phyloP scores from a whole-genome alignment of 1,140 invertebrate species.

The Oedothorax gibbosus region DNA sequence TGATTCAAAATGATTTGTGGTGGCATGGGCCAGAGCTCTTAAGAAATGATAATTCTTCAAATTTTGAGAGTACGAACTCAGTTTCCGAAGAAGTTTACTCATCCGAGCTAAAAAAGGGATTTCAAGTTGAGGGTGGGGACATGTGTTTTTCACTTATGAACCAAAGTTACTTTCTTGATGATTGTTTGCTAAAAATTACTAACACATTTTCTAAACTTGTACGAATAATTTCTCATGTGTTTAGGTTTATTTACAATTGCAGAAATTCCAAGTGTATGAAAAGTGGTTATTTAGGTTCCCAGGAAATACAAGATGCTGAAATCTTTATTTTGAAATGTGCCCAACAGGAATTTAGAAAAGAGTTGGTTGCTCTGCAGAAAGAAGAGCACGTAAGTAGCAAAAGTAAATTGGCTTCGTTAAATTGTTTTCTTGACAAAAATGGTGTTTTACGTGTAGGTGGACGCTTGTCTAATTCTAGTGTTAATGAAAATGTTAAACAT shows the following conservation, averaged over 20 bases:
- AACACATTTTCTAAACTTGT: not conserved
- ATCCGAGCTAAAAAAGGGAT: not conserved
- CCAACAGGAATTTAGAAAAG: not conserved
- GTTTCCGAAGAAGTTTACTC: not conserved
- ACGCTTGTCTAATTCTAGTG: not conserved
- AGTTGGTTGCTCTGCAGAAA: not conserved
- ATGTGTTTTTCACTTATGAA: slow-evolving; percentile 1
- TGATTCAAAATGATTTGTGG: slow-evolving; percentile 8
- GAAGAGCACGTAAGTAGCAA: not conserved
- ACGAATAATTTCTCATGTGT: not conserved
- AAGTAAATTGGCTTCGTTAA: not conserved
- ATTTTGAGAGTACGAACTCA: not conserved
- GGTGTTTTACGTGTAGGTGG: slow-evolving; percentile 19
- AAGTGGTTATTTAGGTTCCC: not conserved
- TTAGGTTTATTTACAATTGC: not conserved
- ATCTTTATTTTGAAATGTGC: not conserved
- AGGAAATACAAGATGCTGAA: not conserved
- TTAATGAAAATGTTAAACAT: slow-evolving; percentile 20
- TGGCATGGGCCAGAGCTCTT: slow-evolving; percentile 25
- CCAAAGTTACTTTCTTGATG: not conserved
- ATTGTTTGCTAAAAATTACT: not conserved
- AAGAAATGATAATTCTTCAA: not conserved
- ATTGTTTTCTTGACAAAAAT: slow-evolving; percentile 17
- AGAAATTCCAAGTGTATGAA: not conserved
- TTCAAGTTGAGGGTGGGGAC: not conserved